Percentiles rank a stretch among this genome's conserved stretches.
Evolutionary conservation across 2,888 invertebrate species (phyloP).

Genomic region (Eudiplozoon nipponicum): DNA sequence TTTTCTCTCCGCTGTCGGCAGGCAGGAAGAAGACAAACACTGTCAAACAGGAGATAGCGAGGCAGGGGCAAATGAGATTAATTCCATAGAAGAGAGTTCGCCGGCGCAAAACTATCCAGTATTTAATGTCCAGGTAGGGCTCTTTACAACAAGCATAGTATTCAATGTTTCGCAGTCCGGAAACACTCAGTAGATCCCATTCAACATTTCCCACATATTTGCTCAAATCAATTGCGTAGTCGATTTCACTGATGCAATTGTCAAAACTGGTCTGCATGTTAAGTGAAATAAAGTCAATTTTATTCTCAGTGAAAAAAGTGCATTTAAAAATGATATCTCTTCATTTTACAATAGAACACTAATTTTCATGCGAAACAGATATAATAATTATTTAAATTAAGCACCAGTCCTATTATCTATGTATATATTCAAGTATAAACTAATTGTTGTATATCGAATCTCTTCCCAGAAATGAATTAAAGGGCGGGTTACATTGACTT

Average conservation of each 20-base stretch:
- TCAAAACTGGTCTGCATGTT: constrained; percentile 12
- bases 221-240: constrained; percentile 16
- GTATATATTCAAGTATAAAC: too few relatives aligned
- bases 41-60: constrained; percentile 63
- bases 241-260: constrained; percentile 15
- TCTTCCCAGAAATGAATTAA: too few relatives aligned
- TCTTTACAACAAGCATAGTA: constrained; percentile 20
- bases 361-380: too few relatives aligned
- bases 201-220: constrained; percentile 16
- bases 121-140: constrained; percentile 19
- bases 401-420: too few relatives aligned
- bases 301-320: too few relatives aligned
- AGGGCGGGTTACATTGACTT: too few relatives aligned
- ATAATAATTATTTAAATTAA: too few relatives aligned
- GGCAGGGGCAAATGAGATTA: constrained; percentile 32
- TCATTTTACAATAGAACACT: too few relatives aligned
- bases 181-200: constrained; percentile 29
- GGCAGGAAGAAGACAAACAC: constrained; percentile 75
- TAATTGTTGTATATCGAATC: too few relatives aligned
- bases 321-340: too few relatives aligned
- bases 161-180: constrained; percentile 17
- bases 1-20: constrained; percentile 81
- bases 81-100: constrained; percentile 62
- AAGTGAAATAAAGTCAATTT: too few relatives aligned
- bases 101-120: constrained; percentile 42